phyloP scores from a whole-genome alignment of 2,113 vertebrate genomes.

The Gnathonemus longibarbis region DNA sequence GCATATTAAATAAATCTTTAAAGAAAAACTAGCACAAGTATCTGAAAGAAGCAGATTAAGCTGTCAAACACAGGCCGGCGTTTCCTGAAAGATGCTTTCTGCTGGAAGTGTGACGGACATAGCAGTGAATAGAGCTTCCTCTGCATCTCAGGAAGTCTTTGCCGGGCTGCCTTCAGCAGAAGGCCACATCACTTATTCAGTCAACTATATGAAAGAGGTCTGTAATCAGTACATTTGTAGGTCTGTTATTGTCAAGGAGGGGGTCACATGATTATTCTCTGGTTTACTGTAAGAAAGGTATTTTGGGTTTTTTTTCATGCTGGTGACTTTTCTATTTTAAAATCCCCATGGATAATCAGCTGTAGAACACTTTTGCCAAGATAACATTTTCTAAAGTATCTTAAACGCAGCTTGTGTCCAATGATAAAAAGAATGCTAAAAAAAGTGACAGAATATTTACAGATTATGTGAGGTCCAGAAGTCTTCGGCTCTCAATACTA shows the following conservation, averaged over 20 bases:
- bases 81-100: neutral
- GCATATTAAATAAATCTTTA: neutral
- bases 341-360: neutral
- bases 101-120: neutral
- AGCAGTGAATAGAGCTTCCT: neutral
- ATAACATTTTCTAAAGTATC: too few relatives aligned
- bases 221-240: neutral
- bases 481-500: neutral
- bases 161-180: neutral
- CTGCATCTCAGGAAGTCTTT: neutral
- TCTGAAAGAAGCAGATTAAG: neutral
- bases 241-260: neutral
- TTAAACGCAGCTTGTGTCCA: neutral
- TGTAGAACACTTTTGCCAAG: neutral
- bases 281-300: neutral
- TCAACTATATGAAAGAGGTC: neutral
- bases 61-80: neutral
- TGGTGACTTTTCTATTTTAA: neutral
- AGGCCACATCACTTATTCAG: neutral
- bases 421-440: neutral
- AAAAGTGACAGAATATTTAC: neutral
- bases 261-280: neutral
- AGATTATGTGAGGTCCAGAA: neutral
- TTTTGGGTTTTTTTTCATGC: neutral
- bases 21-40: neutral